Evolutionary conservation across 2,797 vertebrate genomes (phyloP).

Genomic region (Tragelaphus eurycerus): DNA sequence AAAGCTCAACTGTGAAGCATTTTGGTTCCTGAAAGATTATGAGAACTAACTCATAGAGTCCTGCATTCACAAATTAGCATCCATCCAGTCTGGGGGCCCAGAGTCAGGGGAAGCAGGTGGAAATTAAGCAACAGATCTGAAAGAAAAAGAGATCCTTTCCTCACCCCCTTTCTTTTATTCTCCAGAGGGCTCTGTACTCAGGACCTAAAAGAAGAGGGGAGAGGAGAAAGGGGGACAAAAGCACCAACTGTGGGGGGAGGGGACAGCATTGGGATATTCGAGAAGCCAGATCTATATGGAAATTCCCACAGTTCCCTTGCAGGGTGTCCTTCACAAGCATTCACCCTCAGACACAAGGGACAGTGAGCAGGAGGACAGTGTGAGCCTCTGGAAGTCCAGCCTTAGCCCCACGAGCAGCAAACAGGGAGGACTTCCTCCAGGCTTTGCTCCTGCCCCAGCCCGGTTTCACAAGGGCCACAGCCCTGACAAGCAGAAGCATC

Average conservation of each 20-base stretch:
- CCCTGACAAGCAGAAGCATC: background rate
- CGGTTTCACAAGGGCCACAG: background rate
- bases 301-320: conserved; percentile 19
- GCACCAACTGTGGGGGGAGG: background rate
- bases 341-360: background rate
- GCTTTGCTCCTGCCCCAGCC: background rate
- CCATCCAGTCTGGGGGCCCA: background rate
- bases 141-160: conserved; percentile 54
- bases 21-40: background rate
- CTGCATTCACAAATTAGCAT: conserved; percentile 33
- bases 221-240: background rate
- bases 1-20: background rate
- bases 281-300: conserved; percentile 19
- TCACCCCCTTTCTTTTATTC: conserved; percentile 41
- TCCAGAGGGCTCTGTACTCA: background rate
- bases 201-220: background rate
- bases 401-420: background rate
- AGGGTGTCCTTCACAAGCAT: background rate
- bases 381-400: background rate
- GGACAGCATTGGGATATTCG: background rate
- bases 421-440: background rate
- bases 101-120: background rate
- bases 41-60: background rate
- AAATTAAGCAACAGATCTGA: conserved; percentile 27
- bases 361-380: background rate